Evolutionary conservation across 2,888 invertebrate species (phyloP).

Genomic region (Drosophila mimica): DNA sequence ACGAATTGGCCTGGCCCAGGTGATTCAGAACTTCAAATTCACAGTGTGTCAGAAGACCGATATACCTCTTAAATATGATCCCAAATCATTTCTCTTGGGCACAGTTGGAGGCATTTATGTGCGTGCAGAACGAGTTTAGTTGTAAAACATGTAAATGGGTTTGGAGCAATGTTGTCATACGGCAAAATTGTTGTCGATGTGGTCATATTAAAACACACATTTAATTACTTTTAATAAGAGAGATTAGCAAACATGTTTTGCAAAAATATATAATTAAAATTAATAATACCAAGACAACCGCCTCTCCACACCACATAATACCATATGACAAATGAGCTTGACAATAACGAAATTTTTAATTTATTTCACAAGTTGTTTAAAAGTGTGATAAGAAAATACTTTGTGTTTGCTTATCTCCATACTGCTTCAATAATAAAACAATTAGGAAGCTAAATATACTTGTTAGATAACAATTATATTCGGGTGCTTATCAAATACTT

Average conservation of each 20-base stretch:
- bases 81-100: conserved; percentile 51
- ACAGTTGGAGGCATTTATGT: conserved; percentile 53
- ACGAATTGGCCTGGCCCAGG: conserved; percentile 70
- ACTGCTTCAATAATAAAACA: neutral
- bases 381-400: neutral
- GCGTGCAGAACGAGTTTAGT: neutral
- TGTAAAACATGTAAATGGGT: neutral
- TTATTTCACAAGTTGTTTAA: neutral
- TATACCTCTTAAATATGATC: conserved; percentile 63
- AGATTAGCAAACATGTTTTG: neutral
- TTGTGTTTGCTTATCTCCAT: neutral
- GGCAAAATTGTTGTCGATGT: neutral
- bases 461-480: neutral
- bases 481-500: neutral
- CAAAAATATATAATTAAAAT: conserved; percentile 5
- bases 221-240: neutral
- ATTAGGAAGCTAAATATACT: neutral
- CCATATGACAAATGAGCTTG: neutral
- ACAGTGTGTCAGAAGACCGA: conserved; percentile 62
- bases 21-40: conserved; percentile 77
- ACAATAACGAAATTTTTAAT: neutral
- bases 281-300: neutral
- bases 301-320: neutral
- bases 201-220: neutral
- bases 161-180: conserved; percentile 1